A percentile compares a stretch with the other conserved stretches of the same genome.
These are phyloP conservation scores for Psix sp. DNA, from an alignment of 1,140 invertebrate genomes.

Conservation along the genomic window DNA sequence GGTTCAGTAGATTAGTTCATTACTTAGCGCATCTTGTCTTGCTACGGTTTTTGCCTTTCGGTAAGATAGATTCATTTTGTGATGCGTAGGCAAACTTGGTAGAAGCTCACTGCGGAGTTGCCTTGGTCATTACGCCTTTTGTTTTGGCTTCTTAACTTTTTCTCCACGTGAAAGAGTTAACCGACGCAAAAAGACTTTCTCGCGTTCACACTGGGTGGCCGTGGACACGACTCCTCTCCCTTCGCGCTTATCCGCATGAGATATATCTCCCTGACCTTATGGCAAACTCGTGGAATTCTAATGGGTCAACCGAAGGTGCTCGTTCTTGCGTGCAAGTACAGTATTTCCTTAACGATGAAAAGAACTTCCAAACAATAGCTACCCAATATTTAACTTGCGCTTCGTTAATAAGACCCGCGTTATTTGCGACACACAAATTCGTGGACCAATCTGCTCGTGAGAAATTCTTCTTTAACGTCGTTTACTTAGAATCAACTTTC, in stretches of 20 bases:
- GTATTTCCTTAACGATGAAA: constrained; percentile 44
- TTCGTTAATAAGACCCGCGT: constrained; percentile 28
- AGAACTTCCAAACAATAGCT: constrained; percentile 34
- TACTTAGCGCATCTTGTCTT: constrained; percentile 59
- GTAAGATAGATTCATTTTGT: constrained; percentile 67
- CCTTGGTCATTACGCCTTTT: constrained; percentile 31
- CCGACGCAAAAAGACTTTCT: constrained; percentile 34
- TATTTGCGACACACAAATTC: constrained; percentile 20
- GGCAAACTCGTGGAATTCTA: constrained; percentile 53
- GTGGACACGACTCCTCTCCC: constrained; percentile 41
- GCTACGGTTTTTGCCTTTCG: constrained; percentile 65
- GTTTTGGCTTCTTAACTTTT: constrained; percentile 18
- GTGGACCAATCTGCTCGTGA: constrained; percentile 25
- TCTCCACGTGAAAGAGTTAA: constrained; percentile 13
- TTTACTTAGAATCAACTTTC: too few species aligned
- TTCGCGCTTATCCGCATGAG: constrained; percentile 48
- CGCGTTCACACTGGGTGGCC: constrained; percentile 62
- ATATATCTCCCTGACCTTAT: constrained; percentile 54
- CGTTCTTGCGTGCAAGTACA: constrained; percentile 35
- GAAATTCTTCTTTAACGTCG: constrained; percentile 2
- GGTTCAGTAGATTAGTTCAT: constrained; percentile 68
- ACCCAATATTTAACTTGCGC: constrained; percentile 17
- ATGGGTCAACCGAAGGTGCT: constrained; percentile 41
- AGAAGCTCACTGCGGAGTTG: too few species aligned
- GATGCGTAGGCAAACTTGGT: constrained; percentile 39